phyloP scores from a whole-genome alignment of 2,888 invertebrate genomes.

The Ceramica pisi region DNA sequence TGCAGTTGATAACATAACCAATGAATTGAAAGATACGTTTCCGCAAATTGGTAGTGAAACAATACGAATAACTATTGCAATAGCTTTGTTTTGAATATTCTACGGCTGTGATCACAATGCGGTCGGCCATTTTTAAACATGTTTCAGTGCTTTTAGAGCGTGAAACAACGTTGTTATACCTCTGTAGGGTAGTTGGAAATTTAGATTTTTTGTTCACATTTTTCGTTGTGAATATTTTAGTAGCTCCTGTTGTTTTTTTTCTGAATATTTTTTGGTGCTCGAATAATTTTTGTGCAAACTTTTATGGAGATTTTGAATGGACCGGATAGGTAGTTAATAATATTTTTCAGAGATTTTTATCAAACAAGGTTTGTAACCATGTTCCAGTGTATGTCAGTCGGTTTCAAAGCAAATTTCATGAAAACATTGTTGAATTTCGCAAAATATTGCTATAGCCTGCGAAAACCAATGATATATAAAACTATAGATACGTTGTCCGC shows the following conservation, averaged over 20 bases:
- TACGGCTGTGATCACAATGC: slow-evolving; percentile 33
- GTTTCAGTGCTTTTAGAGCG: slow-evolving; percentile 54
- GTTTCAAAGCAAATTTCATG: too few relatives aligned
- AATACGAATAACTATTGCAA: slow-evolving; percentile 36
- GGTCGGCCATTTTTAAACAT: slow-evolving; percentile 52
- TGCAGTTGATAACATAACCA: slow-evolving; percentile 41
- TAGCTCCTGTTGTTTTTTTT: slow-evolving; percentile 12
- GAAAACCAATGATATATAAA: too few relatives aligned
- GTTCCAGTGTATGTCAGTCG: neutral
- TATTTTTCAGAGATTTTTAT: neutral
- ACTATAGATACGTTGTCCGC: too few relatives aligned
- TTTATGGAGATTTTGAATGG: neutral
- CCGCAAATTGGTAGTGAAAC: slow-evolving; percentile 21
- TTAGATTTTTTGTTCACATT: slow-evolving; percentile 24
- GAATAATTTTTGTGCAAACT: neutral
- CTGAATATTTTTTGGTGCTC: slow-evolving; percentile 5
- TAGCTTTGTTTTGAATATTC: slow-evolving; percentile 51
- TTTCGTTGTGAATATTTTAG: slow-evolving; percentile 43
- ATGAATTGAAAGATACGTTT: slow-evolving; percentile 54
- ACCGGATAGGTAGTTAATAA: neutral
- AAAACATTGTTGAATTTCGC: neutral
- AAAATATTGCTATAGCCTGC: neutral
- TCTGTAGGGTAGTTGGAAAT: slow-evolving; percentile 26
- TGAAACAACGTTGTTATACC: slow-evolving; percentile 55
- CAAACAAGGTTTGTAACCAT: neutral